These are phyloP conservation scores for Drosophila austrosaltans DNA, from an alignment of 2,888 invertebrate genomes.

Conservation along the genomic window DNA sequence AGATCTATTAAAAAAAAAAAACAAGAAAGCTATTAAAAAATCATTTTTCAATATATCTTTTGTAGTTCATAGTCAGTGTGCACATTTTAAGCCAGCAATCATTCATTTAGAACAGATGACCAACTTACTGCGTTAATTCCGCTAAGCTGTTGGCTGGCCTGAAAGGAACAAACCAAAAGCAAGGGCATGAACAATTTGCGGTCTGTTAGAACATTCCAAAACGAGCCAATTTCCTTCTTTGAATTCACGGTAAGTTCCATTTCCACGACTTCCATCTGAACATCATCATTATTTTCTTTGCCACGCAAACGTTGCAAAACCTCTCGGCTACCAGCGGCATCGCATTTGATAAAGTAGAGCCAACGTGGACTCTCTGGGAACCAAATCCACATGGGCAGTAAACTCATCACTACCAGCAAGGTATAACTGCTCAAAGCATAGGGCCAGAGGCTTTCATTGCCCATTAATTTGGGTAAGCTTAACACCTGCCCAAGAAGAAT, in stretches of 20 bases:
- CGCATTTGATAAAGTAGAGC: slow-evolving; percentile 87
- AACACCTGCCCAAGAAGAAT: slow-evolving; percentile 79
- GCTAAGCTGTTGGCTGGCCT: slow-evolving; percentile 92
- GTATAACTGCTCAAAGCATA: slow-evolving; percentile 89
- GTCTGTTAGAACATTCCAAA: slow-evolving; percentile 86
- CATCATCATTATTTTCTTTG: slow-evolving; percentile 32
- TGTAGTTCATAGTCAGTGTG: no score
- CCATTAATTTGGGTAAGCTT: slow-evolving; percentile 76
- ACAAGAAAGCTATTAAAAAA: no score
- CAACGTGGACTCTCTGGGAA: slow-evolving; percentile 96
- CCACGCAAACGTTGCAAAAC: slow-evolving; percentile 62
- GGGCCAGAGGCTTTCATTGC: slow-evolving; percentile 89
- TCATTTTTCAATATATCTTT: no score
- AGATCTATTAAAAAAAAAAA: slow-evolving; percentile 81
- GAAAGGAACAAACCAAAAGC: slow-evolving; percentile 88
- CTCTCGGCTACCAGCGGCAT: slow-evolving; percentile 85
- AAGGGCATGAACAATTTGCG: slow-evolving; percentile 87
- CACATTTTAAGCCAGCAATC: no score
- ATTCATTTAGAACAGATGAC: neutral
- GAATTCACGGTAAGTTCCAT: slow-evolving; percentile 84
- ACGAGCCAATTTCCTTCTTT: slow-evolving; percentile 84
- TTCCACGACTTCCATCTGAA: slow-evolving; percentile 86
- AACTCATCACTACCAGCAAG: slow-evolving; percentile 87
- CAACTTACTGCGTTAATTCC: slow-evolving; percentile 92
- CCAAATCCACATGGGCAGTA: slow-evolving; percentile 85